Percentiles rank a stretch among this genome's conserved stretches.
These are phyloP conservation scores for Atethmia centrago DNA, from an alignment of 2,888 invertebrate genomes.

Conservation along the genomic window DNA sequence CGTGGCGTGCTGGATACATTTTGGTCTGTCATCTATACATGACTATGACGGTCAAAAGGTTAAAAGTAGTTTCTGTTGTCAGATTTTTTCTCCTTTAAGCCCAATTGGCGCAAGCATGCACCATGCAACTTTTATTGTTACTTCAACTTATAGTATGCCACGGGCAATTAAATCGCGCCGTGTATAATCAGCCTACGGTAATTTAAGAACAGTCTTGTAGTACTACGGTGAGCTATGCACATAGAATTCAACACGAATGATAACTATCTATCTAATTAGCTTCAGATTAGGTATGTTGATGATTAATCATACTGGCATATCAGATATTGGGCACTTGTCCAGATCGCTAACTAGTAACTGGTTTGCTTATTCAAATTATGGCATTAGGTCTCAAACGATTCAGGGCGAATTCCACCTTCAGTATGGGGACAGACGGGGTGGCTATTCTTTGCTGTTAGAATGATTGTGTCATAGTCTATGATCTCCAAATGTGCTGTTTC, in stretches of 20 bases:
- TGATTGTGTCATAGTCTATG: too few relatives aligned
- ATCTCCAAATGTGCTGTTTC: too few relatives aligned
- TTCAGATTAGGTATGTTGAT: constrained; percentile 17
- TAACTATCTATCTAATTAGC: constrained; percentile 24
- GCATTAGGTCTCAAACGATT: too few relatives aligned
- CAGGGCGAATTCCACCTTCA: too few relatives aligned
- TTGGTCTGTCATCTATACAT: too few relatives aligned
- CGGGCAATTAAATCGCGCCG: background rate
- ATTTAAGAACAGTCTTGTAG: background rate
- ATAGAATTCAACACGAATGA: constrained; percentile 13
- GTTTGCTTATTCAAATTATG: constrained; percentile 1
- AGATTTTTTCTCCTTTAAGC: background rate
- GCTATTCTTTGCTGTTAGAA: too few relatives aligned
- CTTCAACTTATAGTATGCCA: background rate
- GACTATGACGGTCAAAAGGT: too few relatives aligned
- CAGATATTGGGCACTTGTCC: constrained; percentile 41
- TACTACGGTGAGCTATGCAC: background rate
- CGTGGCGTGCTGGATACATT: too few relatives aligned
- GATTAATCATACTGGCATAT: constrained; percentile 17
- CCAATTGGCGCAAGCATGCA: too few relatives aligned
- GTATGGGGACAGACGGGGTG: too few relatives aligned
- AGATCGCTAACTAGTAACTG: constrained; percentile 11
- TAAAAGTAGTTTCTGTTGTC: background rate
- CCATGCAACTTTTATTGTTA: background rate
- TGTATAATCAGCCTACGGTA: background rate